Evolutionary conservation across 2,797 vertebrate species (phyloP).

Genomic region (Poecilia gillii): DNA sequence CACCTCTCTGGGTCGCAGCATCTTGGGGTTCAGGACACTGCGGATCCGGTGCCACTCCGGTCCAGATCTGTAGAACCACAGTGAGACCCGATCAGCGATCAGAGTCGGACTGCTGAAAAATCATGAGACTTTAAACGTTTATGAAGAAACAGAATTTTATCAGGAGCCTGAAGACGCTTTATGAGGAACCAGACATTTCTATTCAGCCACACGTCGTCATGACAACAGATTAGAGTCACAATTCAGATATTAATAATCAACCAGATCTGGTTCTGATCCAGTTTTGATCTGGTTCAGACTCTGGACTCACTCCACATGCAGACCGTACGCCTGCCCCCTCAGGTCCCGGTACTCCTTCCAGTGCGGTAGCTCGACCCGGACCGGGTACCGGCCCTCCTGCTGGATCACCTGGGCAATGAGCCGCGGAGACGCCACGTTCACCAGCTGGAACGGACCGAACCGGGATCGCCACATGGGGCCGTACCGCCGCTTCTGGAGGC

Average conservation of each 20-base stretch:
- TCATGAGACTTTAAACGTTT: too few species aligned
- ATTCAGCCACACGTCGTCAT: too few species aligned
- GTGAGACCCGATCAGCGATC: not conserved
- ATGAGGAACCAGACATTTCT: too few species aligned
- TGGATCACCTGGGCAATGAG: slow-evolving; percentile 79
- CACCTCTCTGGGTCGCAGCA: slow-evolving; percentile 78
- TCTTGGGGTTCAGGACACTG: slow-evolving; percentile 79
- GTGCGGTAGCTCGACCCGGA: slow-evolving; percentile 73
- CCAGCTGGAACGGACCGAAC: slow-evolving; percentile 73
- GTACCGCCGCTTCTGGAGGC: slow-evolving; percentile 70
- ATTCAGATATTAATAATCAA: too few species aligned
- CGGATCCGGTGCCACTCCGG: slow-evolving; percentile 77
- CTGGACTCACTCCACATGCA: slow-evolving; percentile 79
- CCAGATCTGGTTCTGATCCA: too few species aligned
- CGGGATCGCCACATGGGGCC: slow-evolving; percentile 83
- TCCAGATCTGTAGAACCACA: slow-evolving; percentile 59
- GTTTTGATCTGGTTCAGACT: not conserved
- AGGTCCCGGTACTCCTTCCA: slow-evolving; percentile 84
- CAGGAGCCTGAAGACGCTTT: too few species aligned
- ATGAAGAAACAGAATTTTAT: too few species aligned
- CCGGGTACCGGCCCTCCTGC: slow-evolving; percentile 81
- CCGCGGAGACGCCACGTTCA: slow-evolving; percentile 80
- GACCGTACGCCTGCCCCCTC: slow-evolving; percentile 80
- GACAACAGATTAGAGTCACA: too few species aligned
- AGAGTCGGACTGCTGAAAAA: too few species aligned